These are phyloP conservation scores for Helicoverpa zea DNA, from an alignment of 1,140 invertebrate genomes.

Conservation along the genomic window DNA sequence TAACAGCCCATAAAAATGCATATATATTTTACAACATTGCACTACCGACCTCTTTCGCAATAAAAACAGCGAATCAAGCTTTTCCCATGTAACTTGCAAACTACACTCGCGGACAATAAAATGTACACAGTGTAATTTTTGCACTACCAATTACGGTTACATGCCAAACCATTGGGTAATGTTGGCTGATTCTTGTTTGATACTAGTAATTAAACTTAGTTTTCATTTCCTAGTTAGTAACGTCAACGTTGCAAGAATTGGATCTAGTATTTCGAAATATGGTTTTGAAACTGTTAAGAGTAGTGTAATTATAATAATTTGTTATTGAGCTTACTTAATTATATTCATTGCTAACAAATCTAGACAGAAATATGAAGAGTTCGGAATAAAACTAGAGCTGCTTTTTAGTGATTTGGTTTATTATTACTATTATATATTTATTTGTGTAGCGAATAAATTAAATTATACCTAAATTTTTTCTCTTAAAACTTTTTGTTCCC, in stretches of 20 bases:
- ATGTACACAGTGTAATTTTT: conserved; percentile 35
- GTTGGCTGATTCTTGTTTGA: neutral
- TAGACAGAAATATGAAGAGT: no score
- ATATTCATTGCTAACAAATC: no score
- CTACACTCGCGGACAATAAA: conserved; percentile 38
- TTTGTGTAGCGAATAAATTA: no score
- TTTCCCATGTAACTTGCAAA: conserved; percentile 43
- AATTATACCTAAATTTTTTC: no score
- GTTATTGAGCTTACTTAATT: no score
- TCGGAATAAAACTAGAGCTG: no score
- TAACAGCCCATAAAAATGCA: neutral
- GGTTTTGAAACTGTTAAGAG: no score
- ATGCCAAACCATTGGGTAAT: conserved; percentile 25
- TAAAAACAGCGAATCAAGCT: conserved; percentile 33
- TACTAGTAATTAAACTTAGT: conserved; percentile 25
- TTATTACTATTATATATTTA: no score
- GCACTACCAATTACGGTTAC: conserved; percentile 31
- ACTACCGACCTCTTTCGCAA: conserved; percentile 24
- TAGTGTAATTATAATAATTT: no score
- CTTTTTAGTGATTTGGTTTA: no score
- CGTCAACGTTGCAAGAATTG: neutral
- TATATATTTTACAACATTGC: neutral
- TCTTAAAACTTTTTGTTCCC: no score
- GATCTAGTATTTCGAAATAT: no score
- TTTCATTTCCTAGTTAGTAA: conserved; percentile 19